Conservation (phyloP, 2,888 invertebrate species). For the Brachypalpus laphriformis region DNA sequence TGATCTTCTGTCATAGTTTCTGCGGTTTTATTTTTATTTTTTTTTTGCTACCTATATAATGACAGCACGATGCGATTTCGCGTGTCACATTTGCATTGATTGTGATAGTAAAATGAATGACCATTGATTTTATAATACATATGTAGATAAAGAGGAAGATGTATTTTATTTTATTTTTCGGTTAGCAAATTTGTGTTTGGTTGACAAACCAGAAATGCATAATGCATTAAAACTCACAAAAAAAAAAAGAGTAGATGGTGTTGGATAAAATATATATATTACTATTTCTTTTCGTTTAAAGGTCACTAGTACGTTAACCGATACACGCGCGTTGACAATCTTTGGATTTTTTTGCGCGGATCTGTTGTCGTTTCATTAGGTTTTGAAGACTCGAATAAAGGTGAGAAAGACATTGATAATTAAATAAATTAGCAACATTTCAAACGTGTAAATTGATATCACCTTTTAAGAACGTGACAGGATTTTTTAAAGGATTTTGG, state of each 20-base stretch:
- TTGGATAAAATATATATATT: too few species aligned
- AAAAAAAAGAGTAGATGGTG: not conserved
- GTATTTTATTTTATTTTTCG: not conserved
- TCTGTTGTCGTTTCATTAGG: not conserved
- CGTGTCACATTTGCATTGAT: conserved; percentile 34
- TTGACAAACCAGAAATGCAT: conserved; percentile 42
- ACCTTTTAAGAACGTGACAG: not conserved
- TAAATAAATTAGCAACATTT: not conserved
- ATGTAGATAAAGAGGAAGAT: not conserved
- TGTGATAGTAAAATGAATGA: not conserved
- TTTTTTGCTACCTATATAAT: not conserved
- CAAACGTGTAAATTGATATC: not conserved
- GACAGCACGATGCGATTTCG: not conserved
- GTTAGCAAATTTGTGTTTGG: not conserved
- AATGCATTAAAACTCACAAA: conserved; percentile 22
- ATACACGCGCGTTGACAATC: conserved; percentile 22
- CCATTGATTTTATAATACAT: not conserved
- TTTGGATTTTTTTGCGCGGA: not conserved
- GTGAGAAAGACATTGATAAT: conserved; percentile 10
- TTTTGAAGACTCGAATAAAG: not conserved
- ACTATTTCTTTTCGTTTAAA: too few species aligned
- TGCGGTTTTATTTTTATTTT: not conserved
- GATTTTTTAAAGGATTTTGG: not conserved
- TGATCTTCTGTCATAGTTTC: not conserved
- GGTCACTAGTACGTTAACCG: conserved; percentile 37